Evolutionary conservation across 2,888 invertebrate genomes (phyloP), one percentile per base, ranked within the genome.

Genomic region (Geophilus truncorum): DNA sequence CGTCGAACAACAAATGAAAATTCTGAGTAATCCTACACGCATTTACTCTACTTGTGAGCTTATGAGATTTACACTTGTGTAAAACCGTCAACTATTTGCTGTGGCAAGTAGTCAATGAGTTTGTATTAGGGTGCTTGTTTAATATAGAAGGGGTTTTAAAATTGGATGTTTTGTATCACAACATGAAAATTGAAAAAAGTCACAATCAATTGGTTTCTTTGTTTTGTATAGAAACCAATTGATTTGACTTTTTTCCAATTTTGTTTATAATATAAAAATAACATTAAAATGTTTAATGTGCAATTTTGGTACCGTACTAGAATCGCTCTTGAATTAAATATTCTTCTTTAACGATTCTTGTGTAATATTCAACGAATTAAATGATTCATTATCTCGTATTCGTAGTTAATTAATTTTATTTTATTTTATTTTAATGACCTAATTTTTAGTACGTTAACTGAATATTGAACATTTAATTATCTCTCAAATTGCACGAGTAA

Each of bases 1-100:
- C 57, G 57, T 62, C 57, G 57, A 62, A 62, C 57, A 62, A 62
- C 57, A 62, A 62, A 62, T 62, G 57, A 62, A 62, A 62, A 62
- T 62, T 62, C 57, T 62, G 21, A 62, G 57, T 62, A 62, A 62
- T 62, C 57, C 57, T 62, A 18, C 57, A 62, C 23, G 57, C 21
- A 62, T 62, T 62, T 62, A 23, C n/a, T 62, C 57, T 23, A 62
- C 57, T 21, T 10, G 57, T 62, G 57, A 62, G 57, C 57, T 62
- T 62, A 62, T 62, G 57, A 62, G 57, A 62, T 62, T 62, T 62
- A 62, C 57, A 62, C 57, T 4, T 62, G 18, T 62, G 57, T 21
- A 62, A 62, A 62, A 62, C 23, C 23, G 57, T 62, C 57, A 62
- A 62, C 57, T 62, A 62, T 62, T 62, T 62, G 57, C 57, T 62